Evolutionary conservation across 2,113 vertebrate species (phyloP), one percentile per base, ranked within the genome.

Genomic region (Podilymbus podiceps): DNA sequence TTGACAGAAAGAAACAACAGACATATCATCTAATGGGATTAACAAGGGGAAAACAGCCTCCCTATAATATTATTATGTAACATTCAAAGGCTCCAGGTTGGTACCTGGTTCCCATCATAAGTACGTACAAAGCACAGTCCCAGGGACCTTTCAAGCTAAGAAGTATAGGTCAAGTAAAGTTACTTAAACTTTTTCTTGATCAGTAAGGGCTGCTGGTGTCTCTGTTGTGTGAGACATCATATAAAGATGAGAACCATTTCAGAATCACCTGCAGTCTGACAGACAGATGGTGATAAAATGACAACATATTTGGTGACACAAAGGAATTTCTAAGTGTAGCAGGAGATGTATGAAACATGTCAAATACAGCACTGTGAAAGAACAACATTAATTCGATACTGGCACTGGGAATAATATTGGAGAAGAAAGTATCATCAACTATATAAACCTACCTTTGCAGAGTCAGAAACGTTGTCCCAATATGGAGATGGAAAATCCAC

Each of bases 401-500:
- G 19, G 12, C 35, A 56, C 11, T 76, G 19, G 42, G 30, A 94
- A 44, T 22, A 85, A 67, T 17, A 83, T 3, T 33, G 40, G 15
- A 47, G 42, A 71, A 82, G 55, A 72, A 50, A 81, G 33, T 17
- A 62, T 12, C 22, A 25, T 15, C 24, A 60, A 27, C 53, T 66
- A 22, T 7, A 17, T 38, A 90, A 85, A 86, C 95, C 14, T 88
- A 99, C 99, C 99, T 99, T 99, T 75, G 99, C 99, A 21, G 98
- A 98, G 56, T 99, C 99, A 24, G 99, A 99, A 82, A 99, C 98
- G 1, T 99, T 99, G 96, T 99, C 99, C 99, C 99, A 99, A 86
- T 99, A 99, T 2, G 99, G 98, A 94, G 98, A 97, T 55, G 99
- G 99, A 93, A 99, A 99, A 93, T 99, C 99, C 90, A 99, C 98